Evolutionary conservation across 2,888 invertebrate species (phyloP).

Genomic region (Caenorhabditis sp.): DNA sequence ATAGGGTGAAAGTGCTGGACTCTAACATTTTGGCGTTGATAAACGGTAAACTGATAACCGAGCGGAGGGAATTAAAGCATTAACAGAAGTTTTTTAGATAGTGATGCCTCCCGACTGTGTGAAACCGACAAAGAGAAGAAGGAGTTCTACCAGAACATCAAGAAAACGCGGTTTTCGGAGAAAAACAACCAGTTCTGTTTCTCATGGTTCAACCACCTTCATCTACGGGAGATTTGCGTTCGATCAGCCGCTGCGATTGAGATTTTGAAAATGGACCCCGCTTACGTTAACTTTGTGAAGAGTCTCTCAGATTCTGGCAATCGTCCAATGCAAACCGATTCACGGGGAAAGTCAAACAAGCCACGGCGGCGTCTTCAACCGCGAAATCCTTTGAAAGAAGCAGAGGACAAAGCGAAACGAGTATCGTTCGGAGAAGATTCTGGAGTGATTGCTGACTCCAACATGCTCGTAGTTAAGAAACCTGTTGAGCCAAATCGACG

Average conservation of each 20-base stretch:
- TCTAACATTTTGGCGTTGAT: constrained; percentile 28
- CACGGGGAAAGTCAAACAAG: background rate
- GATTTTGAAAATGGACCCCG: constrained; percentile 11
- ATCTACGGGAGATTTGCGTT: constrained; percentile 20
- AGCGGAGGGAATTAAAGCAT: background rate
- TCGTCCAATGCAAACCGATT: background rate
- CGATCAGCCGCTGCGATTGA: constrained; percentile 11
- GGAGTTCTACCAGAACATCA: background rate
- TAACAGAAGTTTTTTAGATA: constrained; percentile 10
- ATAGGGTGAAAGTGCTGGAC: constrained; percentile 21
- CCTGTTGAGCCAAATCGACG: background rate
- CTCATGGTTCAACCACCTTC: constrained; percentile 42
- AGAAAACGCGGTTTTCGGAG: background rate
- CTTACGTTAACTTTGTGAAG: constrained; percentile 3
- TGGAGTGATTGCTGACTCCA: constrained; percentile 3
- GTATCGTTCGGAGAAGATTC: constrained; percentile 11
- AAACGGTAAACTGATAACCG: constrained; percentile 6
- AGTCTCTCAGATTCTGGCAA: background rate
- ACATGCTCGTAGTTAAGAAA: background rate
- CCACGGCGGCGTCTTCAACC: background rate
- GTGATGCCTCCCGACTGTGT: constrained; percentile 11
- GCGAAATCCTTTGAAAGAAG: constrained; percentile 3
- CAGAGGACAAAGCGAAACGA: constrained; percentile 4
- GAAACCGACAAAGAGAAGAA: constrained; percentile 5
- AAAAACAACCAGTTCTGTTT: constrained; percentile 4